Evolutionary conservation across 2,888 invertebrate genomes (phyloP).

Genomic region (Apamea anceps): DNA sequence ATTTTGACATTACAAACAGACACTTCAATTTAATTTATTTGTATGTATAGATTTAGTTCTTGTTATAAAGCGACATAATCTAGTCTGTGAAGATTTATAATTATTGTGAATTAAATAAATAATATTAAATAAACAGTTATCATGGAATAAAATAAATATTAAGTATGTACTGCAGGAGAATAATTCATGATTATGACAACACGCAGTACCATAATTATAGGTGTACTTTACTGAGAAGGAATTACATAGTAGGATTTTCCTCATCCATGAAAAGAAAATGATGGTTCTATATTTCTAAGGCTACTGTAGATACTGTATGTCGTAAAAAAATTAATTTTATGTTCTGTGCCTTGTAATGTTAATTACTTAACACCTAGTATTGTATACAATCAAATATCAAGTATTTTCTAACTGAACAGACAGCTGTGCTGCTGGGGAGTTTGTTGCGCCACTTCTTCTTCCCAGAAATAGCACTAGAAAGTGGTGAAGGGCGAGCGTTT

Average conservation of each 20-base stretch:
- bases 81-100: background rate
- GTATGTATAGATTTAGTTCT: background rate
- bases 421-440: too few species aligned
- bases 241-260: conserved; percentile 3
- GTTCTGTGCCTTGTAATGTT: too few species aligned
- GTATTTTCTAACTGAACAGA: too few species aligned
- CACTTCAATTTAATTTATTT: background rate
- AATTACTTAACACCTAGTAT: too few species aligned
- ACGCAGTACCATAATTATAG: background rate
- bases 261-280: background rate
- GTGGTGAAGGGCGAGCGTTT: too few species aligned
- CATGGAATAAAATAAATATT: background rate
- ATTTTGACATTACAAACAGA: too few species aligned
- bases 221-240: conserved; percentile 1
- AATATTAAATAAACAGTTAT: conserved; percentile 3
- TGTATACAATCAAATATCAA: too few species aligned
- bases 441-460: too few species aligned
- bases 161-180: conserved; percentile 1
- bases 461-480: too few species aligned
- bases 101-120: background rate
- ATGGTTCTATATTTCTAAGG: background rate
- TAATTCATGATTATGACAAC: background rate
- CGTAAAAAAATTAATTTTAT: too few species aligned
- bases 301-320: background rate
- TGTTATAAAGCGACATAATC: background rate